Evolutionary conservation across 2,888 invertebrate genomes (phyloP).

Genomic region (Crematogaster levior): DNA sequence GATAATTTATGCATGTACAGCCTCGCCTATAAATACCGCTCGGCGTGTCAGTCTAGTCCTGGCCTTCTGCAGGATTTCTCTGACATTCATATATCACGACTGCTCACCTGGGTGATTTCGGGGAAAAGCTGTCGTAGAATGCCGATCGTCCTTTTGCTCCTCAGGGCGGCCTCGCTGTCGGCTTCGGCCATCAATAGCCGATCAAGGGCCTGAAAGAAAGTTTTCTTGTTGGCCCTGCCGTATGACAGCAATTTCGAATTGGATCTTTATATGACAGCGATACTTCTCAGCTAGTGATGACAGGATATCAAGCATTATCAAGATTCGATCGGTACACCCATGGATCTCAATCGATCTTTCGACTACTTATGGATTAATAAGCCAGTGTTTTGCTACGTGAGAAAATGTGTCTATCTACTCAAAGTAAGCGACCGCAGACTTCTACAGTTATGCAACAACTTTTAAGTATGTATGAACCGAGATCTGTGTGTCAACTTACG

Average conservation of each 20-base stretch:
- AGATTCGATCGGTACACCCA: neutral
- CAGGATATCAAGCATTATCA: neutral
- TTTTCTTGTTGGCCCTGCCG: conserved; percentile 69
- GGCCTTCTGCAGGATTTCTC: conserved; percentile 69
- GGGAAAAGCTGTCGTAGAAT: conserved; percentile 92
- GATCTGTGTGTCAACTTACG: neutral
- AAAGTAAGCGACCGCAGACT: neutral
- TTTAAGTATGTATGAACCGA: conserved; percentile 4
- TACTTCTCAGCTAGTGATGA: neutral
- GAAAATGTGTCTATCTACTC: neutral
- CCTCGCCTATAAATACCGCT: neutral
- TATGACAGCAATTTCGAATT: conserved; percentile 38
- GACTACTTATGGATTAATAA: conserved; percentile 10
- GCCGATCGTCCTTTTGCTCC: conserved; percentile 93
- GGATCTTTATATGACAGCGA: neutral
- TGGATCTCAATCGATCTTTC: neutral
- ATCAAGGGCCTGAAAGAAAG: conserved; percentile 88
- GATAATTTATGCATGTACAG: conserved; percentile 26
- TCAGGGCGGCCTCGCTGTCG: conserved; percentile 89
- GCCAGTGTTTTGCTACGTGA: neutral
- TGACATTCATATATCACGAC: conserved; percentile 57
- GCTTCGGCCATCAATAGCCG: conserved; percentile 90
- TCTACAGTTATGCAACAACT: conserved; percentile 3
- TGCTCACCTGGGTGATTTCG: conserved; percentile 90
- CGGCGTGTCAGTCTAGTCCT: conserved; percentile 52